Evolutionary conservation across 2,888 invertebrate genomes (phyloP).

Genomic region (Zelleria hepariella): DNA sequence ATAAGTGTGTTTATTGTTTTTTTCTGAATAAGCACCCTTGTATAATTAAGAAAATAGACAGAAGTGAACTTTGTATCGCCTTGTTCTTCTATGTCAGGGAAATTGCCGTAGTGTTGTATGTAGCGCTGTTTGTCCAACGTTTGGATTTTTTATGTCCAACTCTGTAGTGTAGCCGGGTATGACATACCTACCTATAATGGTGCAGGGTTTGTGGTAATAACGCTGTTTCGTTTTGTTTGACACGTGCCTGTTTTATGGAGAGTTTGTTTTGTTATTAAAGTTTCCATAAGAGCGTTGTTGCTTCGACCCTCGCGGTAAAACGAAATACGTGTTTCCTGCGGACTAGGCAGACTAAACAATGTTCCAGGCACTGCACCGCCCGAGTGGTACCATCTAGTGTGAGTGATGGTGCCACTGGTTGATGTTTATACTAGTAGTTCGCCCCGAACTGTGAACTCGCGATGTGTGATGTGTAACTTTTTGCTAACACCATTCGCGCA

Average conservation of each 20-base stretch:
- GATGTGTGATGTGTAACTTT: too few species aligned
- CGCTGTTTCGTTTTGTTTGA: slow-evolving; percentile 1
- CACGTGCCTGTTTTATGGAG: slow-evolving; percentile 2
- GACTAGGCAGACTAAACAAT: too few species aligned
- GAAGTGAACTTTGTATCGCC: background rate
- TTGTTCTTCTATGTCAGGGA: slow-evolving; percentile 14
- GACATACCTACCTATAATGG: background rate
- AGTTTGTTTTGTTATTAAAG: background rate
- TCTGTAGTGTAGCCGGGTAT: background rate
- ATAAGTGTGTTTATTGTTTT: too few species aligned
- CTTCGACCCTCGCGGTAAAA: too few species aligned
- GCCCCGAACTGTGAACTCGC: too few species aligned
- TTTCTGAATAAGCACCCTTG: too few species aligned
- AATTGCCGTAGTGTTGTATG: slow-evolving; percentile 34
- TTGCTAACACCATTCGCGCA: too few species aligned
- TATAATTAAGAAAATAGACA: background rate
- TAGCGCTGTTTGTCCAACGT: slow-evolving; percentile 14
- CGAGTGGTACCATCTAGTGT: too few species aligned
- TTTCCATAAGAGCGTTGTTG: background rate
- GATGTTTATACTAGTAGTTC: too few species aligned
- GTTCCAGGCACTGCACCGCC: too few species aligned
- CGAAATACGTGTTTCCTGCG: too few species aligned
- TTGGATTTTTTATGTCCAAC: slow-evolving; percentile 7
- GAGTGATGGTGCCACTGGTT: too few species aligned
- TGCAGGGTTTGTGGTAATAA: background rate